Percentiles rank a stretch among this genome's conserved stretches.
Evolutionary conservation across 2,113 vertebrate species (phyloP).

Genomic region (Hemichromis elongatus): DNA sequence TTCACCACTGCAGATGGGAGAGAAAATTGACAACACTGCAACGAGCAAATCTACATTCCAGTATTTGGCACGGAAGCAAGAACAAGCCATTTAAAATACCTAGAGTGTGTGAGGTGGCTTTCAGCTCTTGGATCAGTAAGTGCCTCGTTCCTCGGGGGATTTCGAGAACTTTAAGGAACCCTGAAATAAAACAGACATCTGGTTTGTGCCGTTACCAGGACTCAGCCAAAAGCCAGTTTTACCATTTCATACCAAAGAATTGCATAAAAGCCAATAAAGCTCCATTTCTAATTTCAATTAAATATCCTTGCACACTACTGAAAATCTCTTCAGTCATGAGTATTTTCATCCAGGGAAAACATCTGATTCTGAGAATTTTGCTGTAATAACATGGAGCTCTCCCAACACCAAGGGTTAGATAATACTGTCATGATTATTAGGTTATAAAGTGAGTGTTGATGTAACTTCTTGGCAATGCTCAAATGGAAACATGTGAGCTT

Average conservation of each 20-base stretch:
- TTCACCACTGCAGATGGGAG: constrained; percentile 79
- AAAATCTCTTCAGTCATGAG: not conserved
- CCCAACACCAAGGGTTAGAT: not conserved
- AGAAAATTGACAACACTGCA: not conserved
- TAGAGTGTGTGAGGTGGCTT: constrained; percentile 80
- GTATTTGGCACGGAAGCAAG: not conserved
- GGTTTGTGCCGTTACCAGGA: not conserved
- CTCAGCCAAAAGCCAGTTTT: not conserved
- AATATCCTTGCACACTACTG: not conserved
- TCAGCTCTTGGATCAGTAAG: constrained; percentile 89
- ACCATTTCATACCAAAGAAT: not conserved
- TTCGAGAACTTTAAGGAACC: constrained; percentile 92
- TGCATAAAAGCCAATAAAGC: not conserved
- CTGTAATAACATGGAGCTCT: not conserved
- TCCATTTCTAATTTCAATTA: not conserved
- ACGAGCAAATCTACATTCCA: not conserved
- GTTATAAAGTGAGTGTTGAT: not conserved
- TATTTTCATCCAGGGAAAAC: not conserved
- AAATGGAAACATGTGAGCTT: not conserved
- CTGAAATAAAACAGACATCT: constrained; percentile 66
- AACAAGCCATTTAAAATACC: constrained; percentile 70
- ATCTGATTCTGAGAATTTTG: not conserved
- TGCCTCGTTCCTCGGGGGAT: constrained; percentile 92
- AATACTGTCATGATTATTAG: not conserved
- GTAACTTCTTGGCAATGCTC: constrained; percentile 14